phyloP scores from a whole-genome alignment of 2,113 vertebrate genomes.

The Blennius ocellaris region DNA sequence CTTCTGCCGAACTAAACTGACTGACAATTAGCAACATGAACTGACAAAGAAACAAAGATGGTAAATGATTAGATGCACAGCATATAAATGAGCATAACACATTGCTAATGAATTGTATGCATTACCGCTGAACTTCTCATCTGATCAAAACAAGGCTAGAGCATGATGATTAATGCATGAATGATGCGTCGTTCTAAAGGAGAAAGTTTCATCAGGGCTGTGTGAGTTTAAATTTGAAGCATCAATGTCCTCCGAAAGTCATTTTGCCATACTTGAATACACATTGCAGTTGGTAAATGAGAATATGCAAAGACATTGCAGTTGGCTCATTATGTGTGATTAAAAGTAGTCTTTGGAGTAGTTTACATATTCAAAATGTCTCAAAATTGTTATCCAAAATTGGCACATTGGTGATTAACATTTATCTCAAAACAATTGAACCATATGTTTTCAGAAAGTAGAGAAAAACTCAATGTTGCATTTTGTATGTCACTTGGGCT shows the following conservation, averaged over 20 bases:
- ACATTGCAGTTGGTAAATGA: too few species aligned
- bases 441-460: too few species aligned
- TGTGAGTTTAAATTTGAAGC: neutral
- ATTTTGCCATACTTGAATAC: too few species aligned
- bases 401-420: too few species aligned
- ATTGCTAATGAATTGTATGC: constrained; percentile 14
- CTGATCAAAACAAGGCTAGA: neutral
- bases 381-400: too few species aligned
- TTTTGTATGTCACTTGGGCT: neutral
- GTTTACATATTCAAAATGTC: too few species aligned
- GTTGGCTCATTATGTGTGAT: too few species aligned
- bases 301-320: too few species aligned
- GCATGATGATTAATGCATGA: neutral
- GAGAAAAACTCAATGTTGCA: too few species aligned
- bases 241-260: too few species aligned
- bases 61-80: constrained; percentile 13
- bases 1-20: constrained; percentile 28
- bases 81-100: constrained; percentile 31
- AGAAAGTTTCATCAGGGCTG: neutral
- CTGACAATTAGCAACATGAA: constrained; percentile 32
- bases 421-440: too few species aligned
- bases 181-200: neutral
- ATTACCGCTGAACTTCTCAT: constrained; percentile 7
- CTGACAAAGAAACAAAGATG: constrained; percentile 36
- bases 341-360: too few species aligned